Conservation (phyloP, 2,888 invertebrate species). For the Lithophane ornitopus region DNA sequence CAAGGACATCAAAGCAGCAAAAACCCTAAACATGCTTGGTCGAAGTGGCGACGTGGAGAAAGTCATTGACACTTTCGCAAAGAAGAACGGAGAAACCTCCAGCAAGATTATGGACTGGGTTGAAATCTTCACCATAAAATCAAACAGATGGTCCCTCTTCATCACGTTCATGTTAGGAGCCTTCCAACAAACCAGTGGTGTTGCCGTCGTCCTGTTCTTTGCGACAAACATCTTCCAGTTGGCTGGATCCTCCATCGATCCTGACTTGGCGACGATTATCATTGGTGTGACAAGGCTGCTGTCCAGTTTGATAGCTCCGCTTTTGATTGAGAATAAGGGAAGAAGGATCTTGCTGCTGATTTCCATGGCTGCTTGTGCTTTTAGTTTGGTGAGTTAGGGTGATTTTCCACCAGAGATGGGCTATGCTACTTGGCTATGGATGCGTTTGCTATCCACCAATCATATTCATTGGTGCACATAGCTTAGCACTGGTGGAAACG, state of each 20-base stretch:
- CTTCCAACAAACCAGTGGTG: slow-evolving; percentile 74
- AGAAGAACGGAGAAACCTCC: not conserved
- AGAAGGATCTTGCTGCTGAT: slow-evolving; percentile 71
- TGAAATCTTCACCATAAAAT: slow-evolving; percentile 66
- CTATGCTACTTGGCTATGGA: too few relatives aligned
- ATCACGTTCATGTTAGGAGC: slow-evolving; percentile 70
- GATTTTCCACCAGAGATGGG: too few relatives aligned
- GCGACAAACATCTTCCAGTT: slow-evolving; percentile 73
- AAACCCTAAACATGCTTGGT: slow-evolving; percentile 70
- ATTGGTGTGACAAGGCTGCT: slow-evolving; percentile 68
- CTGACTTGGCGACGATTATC: slow-evolving; percentile 74
- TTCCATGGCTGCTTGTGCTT: slow-evolving; percentile 65
- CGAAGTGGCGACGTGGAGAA: slow-evolving; percentile 68
- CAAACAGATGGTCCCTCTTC: slow-evolving; percentile 71
- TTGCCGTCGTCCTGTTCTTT: slow-evolving; percentile 72
- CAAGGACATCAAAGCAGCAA: slow-evolving; percentile 68
- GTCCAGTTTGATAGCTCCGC: slow-evolving; percentile 69
- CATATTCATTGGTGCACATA: too few relatives aligned
- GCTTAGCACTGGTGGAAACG: too few relatives aligned
- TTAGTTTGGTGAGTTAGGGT: slow-evolving; percentile 41
- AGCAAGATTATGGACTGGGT: slow-evolving; percentile 58
- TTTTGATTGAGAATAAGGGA: slow-evolving; percentile 74
- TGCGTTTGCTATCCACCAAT: too few relatives aligned
- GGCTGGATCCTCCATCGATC: slow-evolving; percentile 71
- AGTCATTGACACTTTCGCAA: slow-evolving; percentile 50